Evolutionary conservation across 1,140 invertebrate genomes (phyloP), one percentile per base, ranked within the genome.

Genomic region (Bombus affinis): DNA sequence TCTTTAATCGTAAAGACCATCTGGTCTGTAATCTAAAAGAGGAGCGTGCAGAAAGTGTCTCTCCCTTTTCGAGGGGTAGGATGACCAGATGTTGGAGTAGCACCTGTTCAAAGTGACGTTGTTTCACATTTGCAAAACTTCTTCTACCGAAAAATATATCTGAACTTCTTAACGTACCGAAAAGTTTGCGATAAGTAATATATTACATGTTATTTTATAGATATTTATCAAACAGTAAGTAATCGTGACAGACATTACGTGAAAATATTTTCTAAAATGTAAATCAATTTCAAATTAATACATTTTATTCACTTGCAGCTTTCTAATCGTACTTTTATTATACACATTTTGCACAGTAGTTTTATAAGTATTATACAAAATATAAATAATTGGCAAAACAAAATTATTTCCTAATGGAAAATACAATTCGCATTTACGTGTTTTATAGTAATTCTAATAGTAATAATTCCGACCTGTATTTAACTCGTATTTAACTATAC

Each of bases 81-180:
- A 66, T 76, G 35, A 44, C 42, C 72, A 83, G 72, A 83, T 83
- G 81, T 83, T 83, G n/a, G 32, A 44, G 57, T 39, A 53, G 28
- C 72, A 83, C 72, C 81, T 83, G 81, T 82, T 82, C 81, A 82
- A 75, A 75, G 74, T 65, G 81, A 82, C n/a, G 57, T 62, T 73
- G 37, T 83, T 76, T 83, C 42, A 66, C 44, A 76, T 66, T 76
- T 76, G 35, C 15, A 22, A 32, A 76, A 83, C 42, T 83, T 66
- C 32, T 39, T 75, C 28, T 28, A n/a, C 32, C 32, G 35, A 76
- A 75, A 83, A 53, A 37, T 81, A 62, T 47, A 59, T 47, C 71
- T 65, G 35, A 68, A 79, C 28, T 28, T 80, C 5, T 80, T 53
- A 15, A 35, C 32, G 32, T 32, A 22, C 1, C 12, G 25, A 9